phyloP scores from a whole-genome alignment of 37 sponge, comb jelly and placozoan genomes.

The Trichoplax adhaerens region DNA sequence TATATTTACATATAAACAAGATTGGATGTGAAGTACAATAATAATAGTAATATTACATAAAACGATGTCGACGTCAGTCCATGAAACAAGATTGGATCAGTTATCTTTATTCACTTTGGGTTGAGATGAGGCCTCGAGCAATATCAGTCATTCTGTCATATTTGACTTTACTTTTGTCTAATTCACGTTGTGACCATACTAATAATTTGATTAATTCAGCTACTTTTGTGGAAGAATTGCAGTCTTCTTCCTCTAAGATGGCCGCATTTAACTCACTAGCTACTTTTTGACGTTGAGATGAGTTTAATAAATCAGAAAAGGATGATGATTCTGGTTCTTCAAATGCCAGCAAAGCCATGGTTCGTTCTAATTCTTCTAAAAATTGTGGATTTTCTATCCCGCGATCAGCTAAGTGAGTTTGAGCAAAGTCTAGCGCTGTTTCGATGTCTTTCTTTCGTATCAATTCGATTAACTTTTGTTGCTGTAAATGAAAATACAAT shows the following conservation, averaged over 20 bases:
- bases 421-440: constrained; percentile 56
- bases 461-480: constrained; percentile 68
- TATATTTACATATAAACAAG: too few relatives aligned
- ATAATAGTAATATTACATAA: too few relatives aligned
- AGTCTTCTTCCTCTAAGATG: constrained; percentile 54
- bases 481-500: constrained; percentile 73
- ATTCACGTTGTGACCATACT: constrained; percentile 57
- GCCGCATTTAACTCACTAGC: constrained; percentile 78
- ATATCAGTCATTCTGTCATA: constrained; percentile 5
- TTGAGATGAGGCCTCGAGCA: neutral
- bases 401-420: constrained; percentile 60
- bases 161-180: constrained; percentile 13
- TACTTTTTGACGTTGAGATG: constrained; percentile 58
- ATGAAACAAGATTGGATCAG: too few relatives aligned
- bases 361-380: constrained; percentile 60
- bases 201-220: constrained; percentile 59
- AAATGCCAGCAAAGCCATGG: constrained; percentile 65
- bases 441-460: constrained; percentile 49
- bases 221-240: constrained; percentile 33
- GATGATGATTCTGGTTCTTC: constrained; percentile 37
- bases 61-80: too few relatives aligned
- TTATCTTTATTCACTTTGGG: too few relatives aligned
- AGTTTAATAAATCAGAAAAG: constrained; percentile 47
- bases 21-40: too few relatives aligned
- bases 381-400: constrained; percentile 72